Conservation (phyloP, 2,113 vertebrate genomes). For the Cephalopholis sonnerati region DNA sequence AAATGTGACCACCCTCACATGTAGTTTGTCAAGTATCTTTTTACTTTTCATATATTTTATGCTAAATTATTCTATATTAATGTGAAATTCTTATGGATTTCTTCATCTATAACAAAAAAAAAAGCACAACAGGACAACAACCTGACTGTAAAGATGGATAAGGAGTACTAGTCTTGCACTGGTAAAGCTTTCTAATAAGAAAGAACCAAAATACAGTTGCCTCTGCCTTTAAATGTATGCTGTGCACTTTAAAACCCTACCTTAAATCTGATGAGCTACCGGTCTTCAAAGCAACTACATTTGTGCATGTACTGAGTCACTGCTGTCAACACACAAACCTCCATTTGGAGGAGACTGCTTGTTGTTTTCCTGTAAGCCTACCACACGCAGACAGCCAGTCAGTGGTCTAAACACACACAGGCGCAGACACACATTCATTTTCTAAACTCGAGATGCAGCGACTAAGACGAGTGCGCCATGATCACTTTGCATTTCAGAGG, state of each 20-base stretch:
- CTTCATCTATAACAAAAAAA: not conserved
- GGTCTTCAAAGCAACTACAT: not conserved
- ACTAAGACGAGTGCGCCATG: not conserved
- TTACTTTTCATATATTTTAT: not conserved
- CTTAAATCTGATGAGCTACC: not conserved
- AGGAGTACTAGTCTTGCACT: not conserved
- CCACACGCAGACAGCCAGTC: not conserved
- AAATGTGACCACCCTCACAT: not conserved
- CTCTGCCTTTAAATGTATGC: not conserved
- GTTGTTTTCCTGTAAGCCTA: constrained; percentile 11
- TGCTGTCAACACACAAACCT: constrained; percentile 11
- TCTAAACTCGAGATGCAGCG: not conserved
- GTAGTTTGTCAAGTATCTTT: not conserved
- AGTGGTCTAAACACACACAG: not conserved
- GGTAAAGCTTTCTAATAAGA: not conserved
- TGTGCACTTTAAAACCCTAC: not conserved
- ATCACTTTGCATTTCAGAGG: not conserved
- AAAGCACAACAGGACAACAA: not conserved
- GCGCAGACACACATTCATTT: not conserved
- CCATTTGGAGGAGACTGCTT: not conserved
- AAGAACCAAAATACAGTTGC: not conserved
- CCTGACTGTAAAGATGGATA: not conserved
- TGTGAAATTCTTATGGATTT: not conserved
- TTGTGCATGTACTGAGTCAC: constrained; percentile 1
- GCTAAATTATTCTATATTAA: not conserved